Percentiles rank a stretch among this genome's conserved stretches.
Evolutionary conservation across 2,113 vertebrate species (phyloP).

Genomic region (Mellivora capensis): DNA sequence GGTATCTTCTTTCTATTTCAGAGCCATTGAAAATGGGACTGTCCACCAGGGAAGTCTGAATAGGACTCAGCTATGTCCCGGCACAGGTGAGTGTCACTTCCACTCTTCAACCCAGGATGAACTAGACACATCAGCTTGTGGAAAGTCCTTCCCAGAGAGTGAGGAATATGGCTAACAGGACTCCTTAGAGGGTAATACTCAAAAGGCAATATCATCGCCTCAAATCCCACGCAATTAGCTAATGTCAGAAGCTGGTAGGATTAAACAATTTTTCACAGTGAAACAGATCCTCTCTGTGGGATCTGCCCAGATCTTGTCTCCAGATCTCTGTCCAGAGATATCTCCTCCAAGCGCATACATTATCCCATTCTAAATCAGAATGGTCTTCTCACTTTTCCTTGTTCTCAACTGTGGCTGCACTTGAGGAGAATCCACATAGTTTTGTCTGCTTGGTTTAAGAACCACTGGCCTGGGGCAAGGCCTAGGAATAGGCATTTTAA

Average conservation of each 20-base stretch:
- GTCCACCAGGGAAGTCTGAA: not conserved
- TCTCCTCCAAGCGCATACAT: not conserved
- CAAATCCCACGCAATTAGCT: not conserved
- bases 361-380: not conserved
- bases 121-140: not conserved
- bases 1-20: not conserved
- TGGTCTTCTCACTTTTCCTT: not conserved
- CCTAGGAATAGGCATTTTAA: not conserved
- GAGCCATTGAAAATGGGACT: not conserved
- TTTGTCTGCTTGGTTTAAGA: not conserved
- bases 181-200: not conserved
- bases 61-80: not conserved
- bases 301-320: not conserved
- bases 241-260: not conserved
- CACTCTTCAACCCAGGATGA: not conserved
- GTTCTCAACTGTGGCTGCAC: not conserved
- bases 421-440: not conserved
- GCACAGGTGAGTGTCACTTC: not conserved
- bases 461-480: not conserved
- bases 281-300: not conserved
- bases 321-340: not conserved
- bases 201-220: not conserved
- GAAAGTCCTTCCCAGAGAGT: not conserved
- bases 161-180: not conserved
- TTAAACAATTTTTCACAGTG: not conserved